These are phyloP conservation scores for Trematomus bernacchii DNA, from an alignment of 2,797 vertebrate species.

Conservation along the genomic window DNA sequence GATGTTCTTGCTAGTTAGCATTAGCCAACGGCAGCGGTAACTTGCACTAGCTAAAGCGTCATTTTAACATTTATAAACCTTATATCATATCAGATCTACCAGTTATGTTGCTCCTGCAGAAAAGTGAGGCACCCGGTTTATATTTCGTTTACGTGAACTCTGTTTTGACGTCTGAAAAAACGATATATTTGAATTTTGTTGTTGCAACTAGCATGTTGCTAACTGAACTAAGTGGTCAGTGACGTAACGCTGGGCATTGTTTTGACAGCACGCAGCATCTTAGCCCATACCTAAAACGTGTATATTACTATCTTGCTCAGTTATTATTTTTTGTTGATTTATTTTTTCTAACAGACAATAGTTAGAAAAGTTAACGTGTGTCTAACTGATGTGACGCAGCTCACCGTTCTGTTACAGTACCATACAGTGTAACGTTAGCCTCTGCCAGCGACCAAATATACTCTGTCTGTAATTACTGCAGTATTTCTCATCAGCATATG, in stretches of 20 bases:
- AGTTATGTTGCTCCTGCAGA: background rate
- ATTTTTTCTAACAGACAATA: fast-evolving
- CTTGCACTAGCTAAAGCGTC: slow-evolving; percentile 62
- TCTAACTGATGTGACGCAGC: slow-evolving; percentile 67
- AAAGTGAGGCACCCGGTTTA: background rate
- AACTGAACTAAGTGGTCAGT: slow-evolving; percentile 72
- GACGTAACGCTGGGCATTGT: slow-evolving; percentile 82
- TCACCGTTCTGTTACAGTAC: slow-evolving; percentile 13
- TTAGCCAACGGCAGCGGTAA: slow-evolving; percentile 66
- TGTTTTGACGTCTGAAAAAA: background rate
- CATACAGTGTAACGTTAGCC: background rate
- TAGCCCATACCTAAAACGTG: background rate
- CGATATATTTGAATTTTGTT: slow-evolving; percentile 55
- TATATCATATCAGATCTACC: background rate
- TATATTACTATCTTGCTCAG: background rate
- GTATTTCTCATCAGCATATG: slow-evolving; percentile 13
- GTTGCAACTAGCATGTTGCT: slow-evolving; percentile 67
- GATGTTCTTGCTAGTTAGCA: slow-evolving; percentile 70
- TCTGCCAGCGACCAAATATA: background rate
- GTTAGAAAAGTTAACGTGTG: background rate
- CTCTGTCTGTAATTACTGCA: slow-evolving; percentile 29
- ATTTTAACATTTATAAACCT: slow-evolving; percentile 10
- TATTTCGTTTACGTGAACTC: background rate
- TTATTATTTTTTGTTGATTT: background rate
- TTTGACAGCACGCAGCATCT: slow-evolving; percentile 76